These are phyloP conservation scores for Gallinago nigripennis DNA, from an alignment of 2,797 vertebrate genomes.

Conservation along the genomic window DNA sequence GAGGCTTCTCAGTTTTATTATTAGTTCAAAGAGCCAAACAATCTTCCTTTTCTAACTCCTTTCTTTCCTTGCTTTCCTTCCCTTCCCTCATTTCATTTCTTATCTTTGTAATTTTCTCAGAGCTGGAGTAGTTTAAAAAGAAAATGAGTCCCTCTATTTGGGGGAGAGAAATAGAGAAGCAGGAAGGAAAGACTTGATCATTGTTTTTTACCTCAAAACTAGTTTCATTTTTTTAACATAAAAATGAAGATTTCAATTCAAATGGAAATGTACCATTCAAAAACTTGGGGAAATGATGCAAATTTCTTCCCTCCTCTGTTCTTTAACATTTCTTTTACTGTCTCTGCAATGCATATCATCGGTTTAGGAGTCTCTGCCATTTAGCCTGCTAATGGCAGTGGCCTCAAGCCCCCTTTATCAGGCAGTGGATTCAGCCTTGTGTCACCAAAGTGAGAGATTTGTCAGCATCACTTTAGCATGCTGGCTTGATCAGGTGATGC, in stretches of 20 bases:
- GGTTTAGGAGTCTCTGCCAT: background rate
- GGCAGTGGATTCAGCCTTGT: background rate
- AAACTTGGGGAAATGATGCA: background rate
- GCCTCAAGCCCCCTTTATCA: background rate
- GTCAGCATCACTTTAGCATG: background rate
- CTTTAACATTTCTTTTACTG: background rate
- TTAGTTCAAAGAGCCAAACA: background rate
- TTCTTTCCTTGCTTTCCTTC: background rate
- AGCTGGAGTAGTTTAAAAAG: background rate
- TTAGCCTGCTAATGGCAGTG: background rate
- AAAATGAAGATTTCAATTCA: slow-evolving; percentile 7
- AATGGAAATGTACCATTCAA: background rate
- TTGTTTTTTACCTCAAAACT: slow-evolving; percentile 2
- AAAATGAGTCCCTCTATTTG: background rate
- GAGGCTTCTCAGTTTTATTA: background rate
- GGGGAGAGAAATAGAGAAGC: slow-evolving; percentile 1
- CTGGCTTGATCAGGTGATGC: slow-evolving; percentile 16
- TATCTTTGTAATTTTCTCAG: slow-evolving; percentile 16
- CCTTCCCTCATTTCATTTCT: background rate
- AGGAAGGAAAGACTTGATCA: background rate
- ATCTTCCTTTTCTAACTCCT: background rate
- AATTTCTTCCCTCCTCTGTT: background rate
- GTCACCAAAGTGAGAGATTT: background rate
- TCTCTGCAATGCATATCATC: background rate
- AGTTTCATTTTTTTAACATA: background rate